Percentiles rank a stretch among this genome's conserved stretches.
These are phyloP conservation scores for Allochrocebus solatus DNA, from an alignment of 2,797 vertebrate genomes.

Conservation along the genomic window DNA sequence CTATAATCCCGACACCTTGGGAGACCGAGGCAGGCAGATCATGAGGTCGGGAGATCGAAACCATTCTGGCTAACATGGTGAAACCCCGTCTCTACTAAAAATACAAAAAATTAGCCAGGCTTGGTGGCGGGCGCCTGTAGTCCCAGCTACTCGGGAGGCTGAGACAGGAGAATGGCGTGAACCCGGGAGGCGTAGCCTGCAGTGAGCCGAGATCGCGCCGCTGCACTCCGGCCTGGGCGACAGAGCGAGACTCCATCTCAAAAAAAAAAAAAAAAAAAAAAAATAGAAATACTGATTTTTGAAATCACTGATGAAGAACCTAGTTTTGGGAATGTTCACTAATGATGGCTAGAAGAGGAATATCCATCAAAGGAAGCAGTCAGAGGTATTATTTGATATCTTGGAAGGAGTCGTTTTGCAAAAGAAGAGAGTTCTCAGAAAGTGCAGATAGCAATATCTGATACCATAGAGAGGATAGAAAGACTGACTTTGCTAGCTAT, in stretches of 20 bases:
- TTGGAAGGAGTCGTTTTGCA: background rate
- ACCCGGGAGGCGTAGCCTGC: too few species aligned
- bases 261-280: background rate
- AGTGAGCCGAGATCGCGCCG: accelerated
- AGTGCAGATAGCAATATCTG: background rate
- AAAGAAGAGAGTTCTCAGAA: background rate
- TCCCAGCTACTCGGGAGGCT: too few species aligned
- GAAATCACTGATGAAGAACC: background rate
- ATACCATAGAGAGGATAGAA: background rate
- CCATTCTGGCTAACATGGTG: too few species aligned
- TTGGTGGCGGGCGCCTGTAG: too few species aligned
- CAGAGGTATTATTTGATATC: background rate
- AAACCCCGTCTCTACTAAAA: too few species aligned
- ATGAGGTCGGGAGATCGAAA: too few species aligned
- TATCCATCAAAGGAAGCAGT: background rate
- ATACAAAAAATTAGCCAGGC: too few species aligned
- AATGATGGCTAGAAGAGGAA: background rate
- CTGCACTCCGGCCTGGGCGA: too few species aligned
- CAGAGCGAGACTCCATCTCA: too few species aligned
- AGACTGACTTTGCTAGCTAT: background rate
- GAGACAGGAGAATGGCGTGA: too few species aligned
- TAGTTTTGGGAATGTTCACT: background rate
- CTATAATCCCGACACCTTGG: too few species aligned
- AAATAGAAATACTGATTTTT: background rate
- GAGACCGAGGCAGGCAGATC: too few species aligned